Base-by-base conservation (phyloP, 2,797 vertebrate species). In the Halcyon badia region DNA sequence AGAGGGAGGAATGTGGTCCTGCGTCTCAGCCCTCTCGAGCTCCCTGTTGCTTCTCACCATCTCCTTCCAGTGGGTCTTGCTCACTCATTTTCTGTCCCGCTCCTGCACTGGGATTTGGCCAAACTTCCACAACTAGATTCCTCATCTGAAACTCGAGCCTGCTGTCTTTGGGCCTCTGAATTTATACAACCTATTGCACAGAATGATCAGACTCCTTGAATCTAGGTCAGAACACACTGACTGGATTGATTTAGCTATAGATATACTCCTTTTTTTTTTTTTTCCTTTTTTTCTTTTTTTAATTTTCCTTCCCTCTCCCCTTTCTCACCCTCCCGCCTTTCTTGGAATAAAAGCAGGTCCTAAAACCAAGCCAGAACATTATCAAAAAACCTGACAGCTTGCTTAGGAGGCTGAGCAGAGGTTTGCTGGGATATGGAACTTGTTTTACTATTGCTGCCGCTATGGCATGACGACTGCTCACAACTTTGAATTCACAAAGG, bases 151-250 rank as follows among this genome's bases (percentile, higher is more conserved):
- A 97, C 76, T 62, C 9, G 87, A 97, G 92, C 95, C 87, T 87
- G 85, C 88, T 97, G 92, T 70, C 87, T 91, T 91, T 76, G 89
- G 89, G 65, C 79, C 93, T 92, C 95, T 85, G 87, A 93, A 97
- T 97, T 97, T 95, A 94, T 89, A 94, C 87, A 90, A 87, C 96
- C 77, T 71, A 95, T 91, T 90, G 82, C 87, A 84, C 25, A 57
- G 86, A 93, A 86, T n/a, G 95, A 96, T 92, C 76, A 89, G 91
- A 83, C 73, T 44, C 87, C 94, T 81, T 24, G 71, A 97, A 96
- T 97, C 95, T 97, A 97, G 96, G 96, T 97, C 97, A 97, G 94
- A 96, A 96, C 75, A 84, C 62, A 92, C 35, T 25, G 82, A 87
- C 97, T 92, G 94, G 83, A 93, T 87, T 94, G 96, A 97, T 97